Base-by-base conservation (phyloP, 2,888 invertebrate genomes). In the Pogonocherus hispidulus region DNA sequence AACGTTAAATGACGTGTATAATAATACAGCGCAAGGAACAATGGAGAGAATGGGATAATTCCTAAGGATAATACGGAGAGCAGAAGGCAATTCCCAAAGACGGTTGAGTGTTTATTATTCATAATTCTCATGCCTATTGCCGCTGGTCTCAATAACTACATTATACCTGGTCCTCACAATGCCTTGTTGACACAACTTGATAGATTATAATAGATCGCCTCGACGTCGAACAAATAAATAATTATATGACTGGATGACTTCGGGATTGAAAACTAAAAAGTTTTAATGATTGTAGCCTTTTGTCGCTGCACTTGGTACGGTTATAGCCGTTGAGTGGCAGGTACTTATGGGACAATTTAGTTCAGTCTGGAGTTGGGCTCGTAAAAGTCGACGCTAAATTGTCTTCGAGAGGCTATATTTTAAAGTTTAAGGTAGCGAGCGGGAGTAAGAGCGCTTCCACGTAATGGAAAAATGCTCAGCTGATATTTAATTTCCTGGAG, bases 151-250 rank as follows among this genome's bases (percentile, higher is more conserved):
- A 70, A 69, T 70, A 70, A 72, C 69, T 74, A 71, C 72, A 78
- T 78, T 79, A 79, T 79, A 79, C 79, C 78, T 79, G 76, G 75
- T 78, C 71, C 74, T 63, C 59, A 78, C 76, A 78, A 76, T 74
- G 56, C 51, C 14, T 69, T 73, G 78, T 79, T 79, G 80, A 80
- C 80, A 76, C 66, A 68, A 69, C 69, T 75, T 79, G 80, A 79
- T 80, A 76, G 77, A 80, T 80, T 79, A 73, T 76, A 80, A 79
- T 78, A 68, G 78, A 80, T 80, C 71, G 75, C 66, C 70, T 70
- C 75, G 73, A 72, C 63, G 71, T n/a, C n/a, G 62, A 73, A 76
- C 75, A 75, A 76, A 75, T 69, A 76, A 75, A 75, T 80, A 76
- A 80, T 80, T 80, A 78, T 74, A 72, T 76, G 76, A 80, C 59